Base-by-base conservation (phyloP, 2,888 invertebrate species). In the Cerastoderma edule region DNA sequence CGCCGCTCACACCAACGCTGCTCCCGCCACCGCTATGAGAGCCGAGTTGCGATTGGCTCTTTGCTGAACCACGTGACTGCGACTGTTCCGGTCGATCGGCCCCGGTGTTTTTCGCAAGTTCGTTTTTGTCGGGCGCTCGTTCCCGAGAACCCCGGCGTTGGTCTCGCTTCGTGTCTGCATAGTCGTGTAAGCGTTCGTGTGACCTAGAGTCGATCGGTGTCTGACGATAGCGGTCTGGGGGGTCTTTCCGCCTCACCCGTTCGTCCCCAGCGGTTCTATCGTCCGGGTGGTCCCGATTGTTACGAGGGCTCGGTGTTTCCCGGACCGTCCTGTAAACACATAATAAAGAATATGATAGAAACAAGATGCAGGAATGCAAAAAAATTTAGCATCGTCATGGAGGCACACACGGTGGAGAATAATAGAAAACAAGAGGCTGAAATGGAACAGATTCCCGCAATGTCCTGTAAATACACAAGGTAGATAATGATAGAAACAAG, bases 201-300 rank as follows among this genome's bases (percentile, higher is more conserved):
- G 81, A 68, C 69, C 81, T 64, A 72, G 54, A 73, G 67, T 88
- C 87, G 35, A 81, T 80, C 6, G 85, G 83, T 28, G 86, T 79
- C 74, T 85, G 87, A 68, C 87, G 77, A 72, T 87, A 87, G 60
- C 85, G 76, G 28, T 88, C 84, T 0, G 77, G 74, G 2, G 79
- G 80, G 53, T 85, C 84, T 78, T 82, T 84, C 68, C 82, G 83
- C 48, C 80, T 67, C 66, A 83, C 84, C 19, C 83, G 67, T 28
- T 80, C 83, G 50, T 80, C 80, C 56, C 80, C 75, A 35, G 74
- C 70, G 0, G 68, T 44, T 56, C 67, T 74, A 28, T 80, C 75
- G 13, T 83, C 83, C 10, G 56, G 35, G 24, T 67, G 76, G 46
- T 80, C 83, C 24, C 73, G 22, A 33, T 74, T 73, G 65, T 75